Conservation (phyloP, 2,797 vertebrate species). For the Aeoliscus strigatus region DNA sequence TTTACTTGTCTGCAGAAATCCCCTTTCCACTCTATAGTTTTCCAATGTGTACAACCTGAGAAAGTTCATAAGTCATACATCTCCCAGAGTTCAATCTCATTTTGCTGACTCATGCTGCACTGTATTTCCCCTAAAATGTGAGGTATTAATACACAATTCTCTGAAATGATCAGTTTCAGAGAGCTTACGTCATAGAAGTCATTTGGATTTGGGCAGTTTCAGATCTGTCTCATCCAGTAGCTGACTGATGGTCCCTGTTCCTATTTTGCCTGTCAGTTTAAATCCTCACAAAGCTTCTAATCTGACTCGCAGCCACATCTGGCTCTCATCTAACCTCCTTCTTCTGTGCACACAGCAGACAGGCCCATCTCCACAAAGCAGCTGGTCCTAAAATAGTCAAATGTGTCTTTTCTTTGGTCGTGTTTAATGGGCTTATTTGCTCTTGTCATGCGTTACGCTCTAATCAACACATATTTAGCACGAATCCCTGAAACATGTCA, state of each 20-base stretch:
- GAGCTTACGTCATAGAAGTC: slow-evolving; percentile 6
- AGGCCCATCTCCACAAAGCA: background rate
- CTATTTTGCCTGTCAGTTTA: slow-evolving; percentile 16
- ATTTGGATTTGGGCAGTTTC: background rate
- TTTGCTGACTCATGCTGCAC: background rate
- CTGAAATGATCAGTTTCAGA: slow-evolving; percentile 3
- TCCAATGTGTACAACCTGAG: too few species aligned
- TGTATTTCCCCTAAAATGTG: background rate
- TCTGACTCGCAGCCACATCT: slow-evolving; percentile 39
- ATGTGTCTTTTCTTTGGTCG: background rate
- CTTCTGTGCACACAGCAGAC: slow-evolving; percentile 4
- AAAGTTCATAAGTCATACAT: too few species aligned
- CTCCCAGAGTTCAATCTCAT: too few species aligned
- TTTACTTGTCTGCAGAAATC: background rate
- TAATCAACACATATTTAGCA: too few species aligned
- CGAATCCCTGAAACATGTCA: too few species aligned
- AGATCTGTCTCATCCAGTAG: background rate
- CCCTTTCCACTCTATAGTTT: background rate
- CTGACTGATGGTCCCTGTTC: background rate
- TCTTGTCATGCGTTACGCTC: too few species aligned
- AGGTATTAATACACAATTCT: background rate
- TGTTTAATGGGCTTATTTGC: background rate
- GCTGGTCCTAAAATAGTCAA: background rate
- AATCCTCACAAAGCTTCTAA: slow-evolving; percentile 51
- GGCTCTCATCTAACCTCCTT: slow-evolving; percentile 1